Conservation (phyloP, 2,797 vertebrate genomes). For the Melanotaenia parkinsoni region DNA sequence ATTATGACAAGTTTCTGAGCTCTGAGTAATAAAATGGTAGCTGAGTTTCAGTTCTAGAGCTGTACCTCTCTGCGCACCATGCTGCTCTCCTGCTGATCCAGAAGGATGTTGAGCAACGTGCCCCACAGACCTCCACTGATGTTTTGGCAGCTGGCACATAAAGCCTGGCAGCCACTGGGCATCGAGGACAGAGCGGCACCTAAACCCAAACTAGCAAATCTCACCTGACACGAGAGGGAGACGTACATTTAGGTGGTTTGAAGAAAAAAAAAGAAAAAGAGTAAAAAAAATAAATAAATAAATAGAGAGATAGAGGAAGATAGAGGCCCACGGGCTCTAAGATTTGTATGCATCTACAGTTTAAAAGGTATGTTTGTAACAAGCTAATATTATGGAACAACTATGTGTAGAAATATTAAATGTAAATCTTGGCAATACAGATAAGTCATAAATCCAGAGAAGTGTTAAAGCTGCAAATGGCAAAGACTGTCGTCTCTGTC, state of each 20-base stretch:
- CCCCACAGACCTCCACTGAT: constrained; percentile 98
- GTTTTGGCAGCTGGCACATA: constrained; percentile 94
- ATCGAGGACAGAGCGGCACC: constrained; percentile 91
- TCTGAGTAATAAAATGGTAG: neutral
- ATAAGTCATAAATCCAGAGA: constrained; percentile 12
- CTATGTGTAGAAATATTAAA: constrained; percentile 4
- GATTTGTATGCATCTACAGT: neutral
- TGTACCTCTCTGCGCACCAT: constrained; percentile 96
- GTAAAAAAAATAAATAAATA: neutral
- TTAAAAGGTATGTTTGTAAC: constrained; percentile 3
- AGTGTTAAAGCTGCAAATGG: constrained; percentile 26
- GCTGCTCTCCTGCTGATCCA: constrained; percentile 94
- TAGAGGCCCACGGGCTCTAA: neutral
- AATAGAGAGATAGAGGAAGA: neutral
- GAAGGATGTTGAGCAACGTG: constrained; percentile 92
- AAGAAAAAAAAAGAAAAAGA: neutral
- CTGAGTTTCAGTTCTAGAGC: constrained; percentile 4
- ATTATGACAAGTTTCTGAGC: neutral
- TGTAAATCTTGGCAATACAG: neutral
- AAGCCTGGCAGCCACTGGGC: constrained; percentile 88
- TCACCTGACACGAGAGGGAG: constrained; percentile 83
- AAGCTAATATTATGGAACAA: constrained; percentile 7
- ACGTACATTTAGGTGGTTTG: neutral
- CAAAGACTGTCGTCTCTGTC: constrained; percentile 32
- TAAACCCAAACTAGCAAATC: constrained; percentile 92